phyloP scores from a whole-genome alignment of 2,113 vertebrate genomes.

The Arenaria interpres region DNA sequence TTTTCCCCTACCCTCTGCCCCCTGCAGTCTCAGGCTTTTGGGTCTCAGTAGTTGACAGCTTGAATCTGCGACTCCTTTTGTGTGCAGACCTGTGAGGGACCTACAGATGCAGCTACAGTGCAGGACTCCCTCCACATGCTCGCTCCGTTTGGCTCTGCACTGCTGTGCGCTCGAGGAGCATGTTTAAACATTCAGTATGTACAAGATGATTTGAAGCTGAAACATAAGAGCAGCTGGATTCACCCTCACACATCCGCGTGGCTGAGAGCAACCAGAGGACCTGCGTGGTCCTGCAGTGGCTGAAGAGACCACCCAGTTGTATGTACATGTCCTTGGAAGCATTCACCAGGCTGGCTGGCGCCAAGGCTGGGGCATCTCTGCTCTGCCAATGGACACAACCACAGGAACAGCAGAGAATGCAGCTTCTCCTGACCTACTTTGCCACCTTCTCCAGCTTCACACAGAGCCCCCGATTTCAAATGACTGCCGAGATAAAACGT shows the following conservation, averaged over 20 bases:
- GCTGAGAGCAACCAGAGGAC: conserved; percentile 7
- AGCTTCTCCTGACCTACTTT: conserved; percentile 2
- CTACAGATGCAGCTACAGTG: neutral
- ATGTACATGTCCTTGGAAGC: conserved; percentile 28
- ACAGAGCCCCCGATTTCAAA: conserved; percentile 16
- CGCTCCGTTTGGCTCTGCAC: neutral
- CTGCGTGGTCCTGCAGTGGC: neutral
- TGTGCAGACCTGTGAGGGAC: neutral
- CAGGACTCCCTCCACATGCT: neutral
- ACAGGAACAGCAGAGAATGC: conserved; percentile 9
- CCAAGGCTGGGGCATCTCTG: conserved; percentile 9
- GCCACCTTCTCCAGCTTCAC: neutral
- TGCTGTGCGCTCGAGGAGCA: neutral
- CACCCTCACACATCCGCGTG: neutral
- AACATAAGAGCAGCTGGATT: conserved; percentile 24
- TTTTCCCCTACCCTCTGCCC: neutral
- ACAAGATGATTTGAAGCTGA: conserved; percentile 50
- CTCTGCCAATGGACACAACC: conserved; percentile 27
- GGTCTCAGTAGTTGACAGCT: conserved; percentile 43
- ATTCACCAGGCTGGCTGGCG: neutral
- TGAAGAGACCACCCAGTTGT: neutral
- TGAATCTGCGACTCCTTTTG: neutral
- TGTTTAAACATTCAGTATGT: conserved; percentile 46
- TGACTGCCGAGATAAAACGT: conserved; percentile 34
- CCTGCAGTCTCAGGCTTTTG: neutral